These are phyloP conservation scores for Polyommatus iphigenia DNA, from an alignment of 2,888 invertebrate genomes.

Conservation along the genomic window DNA sequence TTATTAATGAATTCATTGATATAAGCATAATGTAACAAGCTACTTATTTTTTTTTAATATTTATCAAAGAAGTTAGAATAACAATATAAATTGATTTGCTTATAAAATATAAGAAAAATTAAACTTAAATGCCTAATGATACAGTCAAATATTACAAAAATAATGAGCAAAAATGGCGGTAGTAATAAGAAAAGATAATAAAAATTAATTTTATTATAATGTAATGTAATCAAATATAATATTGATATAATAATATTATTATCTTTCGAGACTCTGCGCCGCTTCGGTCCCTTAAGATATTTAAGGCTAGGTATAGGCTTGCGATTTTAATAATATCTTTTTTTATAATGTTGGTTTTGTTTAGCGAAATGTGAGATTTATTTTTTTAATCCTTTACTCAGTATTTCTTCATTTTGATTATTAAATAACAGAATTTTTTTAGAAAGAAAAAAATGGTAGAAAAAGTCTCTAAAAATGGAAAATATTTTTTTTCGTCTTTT, in stretches of 20 bases:
- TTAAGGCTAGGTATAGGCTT: background rate
- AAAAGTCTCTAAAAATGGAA: too few species aligned
- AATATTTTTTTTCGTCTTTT: too few species aligned
- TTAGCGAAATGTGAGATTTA: too few species aligned
- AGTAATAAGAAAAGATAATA: background rate
- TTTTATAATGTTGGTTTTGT: background rate
- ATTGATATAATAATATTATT: background rate
- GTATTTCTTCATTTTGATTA: too few species aligned
- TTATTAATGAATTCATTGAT: too few species aligned
- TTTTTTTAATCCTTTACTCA: too few species aligned
- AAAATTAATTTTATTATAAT: background rate
- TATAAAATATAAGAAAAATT: background rate
- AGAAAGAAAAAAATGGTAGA: too few species aligned
- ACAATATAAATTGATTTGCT: too few species aligned
- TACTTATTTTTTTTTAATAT: too few species aligned
- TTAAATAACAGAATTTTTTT: too few species aligned
- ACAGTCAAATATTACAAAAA: background rate
- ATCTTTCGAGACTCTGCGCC: constrained; percentile 1
- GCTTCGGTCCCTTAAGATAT: background rate
- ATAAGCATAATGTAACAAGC: too few species aligned
- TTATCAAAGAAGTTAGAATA: too few species aligned
- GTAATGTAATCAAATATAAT: background rate
- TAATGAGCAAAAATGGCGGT: background rate
- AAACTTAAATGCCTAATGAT: background rate
- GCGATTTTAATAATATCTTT: background rate